Evolutionary conservation across 2,888 invertebrate genomes (phyloP).

Genomic region (Galerucella calmariensis): DNA sequence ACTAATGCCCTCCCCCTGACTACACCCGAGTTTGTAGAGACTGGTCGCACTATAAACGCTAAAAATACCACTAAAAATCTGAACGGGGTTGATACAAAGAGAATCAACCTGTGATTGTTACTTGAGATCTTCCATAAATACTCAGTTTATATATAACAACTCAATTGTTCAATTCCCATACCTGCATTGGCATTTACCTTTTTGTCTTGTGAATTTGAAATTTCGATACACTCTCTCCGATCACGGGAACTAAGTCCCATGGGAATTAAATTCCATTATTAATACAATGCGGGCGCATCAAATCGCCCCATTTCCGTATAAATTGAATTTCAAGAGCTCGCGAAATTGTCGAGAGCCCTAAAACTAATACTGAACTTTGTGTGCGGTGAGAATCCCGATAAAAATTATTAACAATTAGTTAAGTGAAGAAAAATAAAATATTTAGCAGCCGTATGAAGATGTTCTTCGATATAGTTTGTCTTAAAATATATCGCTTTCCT

Average conservation of each 20-base stretch:
- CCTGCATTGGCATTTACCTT: slow-evolving; percentile 9
- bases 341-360: slow-evolving; percentile 30
- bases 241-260: slow-evolving; percentile 18
- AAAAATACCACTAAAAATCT: too few relatives aligned
- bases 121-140: not conserved
- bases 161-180: slow-evolving; percentile 10
- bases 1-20: too few relatives aligned
- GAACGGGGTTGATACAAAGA: too few relatives aligned
- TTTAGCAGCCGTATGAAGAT: not conserved
- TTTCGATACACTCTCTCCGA: slow-evolving; percentile 6
- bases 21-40: too few relatives aligned
- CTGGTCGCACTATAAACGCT: too few relatives aligned
- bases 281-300: slow-evolving; percentile 17
- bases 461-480: too few relatives aligned
- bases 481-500: too few relatives aligned
- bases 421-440: not conserved
- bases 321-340: slow-evolving; percentile 20
- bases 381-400: slow-evolving; percentile 32
- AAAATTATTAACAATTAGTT: not conserved
- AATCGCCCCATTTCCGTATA: slow-evolving; percentile 13
- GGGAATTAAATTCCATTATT: slow-evolving; percentile 13
- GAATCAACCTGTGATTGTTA: too few relatives aligned
- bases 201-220: slow-evolving; percentile 13
- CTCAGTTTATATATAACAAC: not conserved
- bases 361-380: slow-evolving; percentile 27